Evolutionary conservation across 1,140 invertebrate genomes (phyloP).

Genomic region (Neocloeon triangulifer): DNA sequence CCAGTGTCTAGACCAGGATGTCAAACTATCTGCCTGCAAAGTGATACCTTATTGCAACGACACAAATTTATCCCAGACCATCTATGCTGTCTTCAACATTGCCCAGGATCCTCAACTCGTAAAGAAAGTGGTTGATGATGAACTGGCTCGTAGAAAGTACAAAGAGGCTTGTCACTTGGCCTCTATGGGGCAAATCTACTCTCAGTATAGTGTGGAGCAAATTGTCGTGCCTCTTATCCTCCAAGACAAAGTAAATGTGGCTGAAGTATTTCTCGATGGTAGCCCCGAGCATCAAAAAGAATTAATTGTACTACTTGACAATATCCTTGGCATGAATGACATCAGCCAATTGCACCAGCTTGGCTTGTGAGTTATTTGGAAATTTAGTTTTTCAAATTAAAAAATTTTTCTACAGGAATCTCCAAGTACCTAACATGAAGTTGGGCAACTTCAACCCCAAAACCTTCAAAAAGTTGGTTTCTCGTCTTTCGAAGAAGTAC

Average conservation of each 20-base stretch:
- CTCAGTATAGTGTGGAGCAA: constrained; percentile 33
- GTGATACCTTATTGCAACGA: no score
- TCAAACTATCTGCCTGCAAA: no score
- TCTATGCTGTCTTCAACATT: no score
- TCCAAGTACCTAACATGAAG: constrained; percentile 33
- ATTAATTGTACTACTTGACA: constrained; percentile 37
- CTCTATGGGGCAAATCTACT: constrained; percentile 31
- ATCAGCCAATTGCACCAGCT: not conserved
- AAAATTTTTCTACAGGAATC: constrained; percentile 19
- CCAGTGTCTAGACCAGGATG: no score
- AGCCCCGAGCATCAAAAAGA: constrained; percentile 28
- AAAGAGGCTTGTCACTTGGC: constrained; percentile 39
- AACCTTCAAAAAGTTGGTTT: constrained; percentile 33
- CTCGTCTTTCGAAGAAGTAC: constrained; percentile 31
- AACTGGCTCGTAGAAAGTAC: no score
- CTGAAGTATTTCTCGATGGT: constrained; percentile 37
- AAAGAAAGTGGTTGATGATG: no score
- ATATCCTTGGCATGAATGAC: constrained; percentile 18
- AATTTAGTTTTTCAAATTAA: not conserved
- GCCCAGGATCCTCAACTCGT: no score
- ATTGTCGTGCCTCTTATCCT: constrained; percentile 48
- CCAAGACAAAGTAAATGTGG: constrained; percentile 40
- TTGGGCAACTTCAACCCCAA: constrained; percentile 28
- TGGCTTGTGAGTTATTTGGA: not conserved
- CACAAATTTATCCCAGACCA: no score